phyloP scores from a whole-genome alignment of 2,113 vertebrate genomes.

The Eudyptes chrysolophus region DNA sequence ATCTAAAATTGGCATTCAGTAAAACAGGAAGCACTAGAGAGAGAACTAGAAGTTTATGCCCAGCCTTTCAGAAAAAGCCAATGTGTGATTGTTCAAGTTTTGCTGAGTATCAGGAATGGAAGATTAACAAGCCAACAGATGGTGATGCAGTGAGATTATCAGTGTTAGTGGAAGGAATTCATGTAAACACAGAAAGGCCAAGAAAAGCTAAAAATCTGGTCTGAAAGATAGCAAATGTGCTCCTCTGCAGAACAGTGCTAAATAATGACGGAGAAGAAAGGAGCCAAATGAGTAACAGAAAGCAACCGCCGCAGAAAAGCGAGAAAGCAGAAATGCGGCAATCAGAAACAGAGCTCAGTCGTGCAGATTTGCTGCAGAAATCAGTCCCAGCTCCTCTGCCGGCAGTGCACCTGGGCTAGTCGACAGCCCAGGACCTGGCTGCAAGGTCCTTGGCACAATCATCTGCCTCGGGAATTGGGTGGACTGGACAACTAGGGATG shows the following conservation, averaged over 20 bases:
- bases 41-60: not conserved
- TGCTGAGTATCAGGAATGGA: slow-evolving; percentile 9
- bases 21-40: not conserved
- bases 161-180: not conserved
- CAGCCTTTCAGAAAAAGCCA: slow-evolving; percentile 2
- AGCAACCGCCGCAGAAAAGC: not conserved
- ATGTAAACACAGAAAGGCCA: not conserved
- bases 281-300: not conserved
- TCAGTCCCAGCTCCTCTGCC: fast-evolving
- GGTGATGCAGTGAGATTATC: slow-evolving; percentile 12
- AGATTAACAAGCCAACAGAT: slow-evolving; percentile 10
- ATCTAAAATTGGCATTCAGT: not conserved
- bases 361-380: not conserved
- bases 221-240: slow-evolving; percentile 29
- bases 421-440: not conserved
- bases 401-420: not conserved
- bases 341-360: not conserved
- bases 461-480: not conserved
- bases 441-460: not conserved
- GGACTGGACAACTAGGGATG: not conserved
- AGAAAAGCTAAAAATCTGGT: slow-evolving; percentile 14
- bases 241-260: not conserved
- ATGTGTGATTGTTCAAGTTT: not conserved
- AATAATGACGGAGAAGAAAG: slow-evolving; percentile 11
- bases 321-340: fast-evolving